These are phyloP conservation scores for Dicyrtomina minuta DNA, from an alignment of 2,888 invertebrate species.

Conservation along the genomic window DNA sequence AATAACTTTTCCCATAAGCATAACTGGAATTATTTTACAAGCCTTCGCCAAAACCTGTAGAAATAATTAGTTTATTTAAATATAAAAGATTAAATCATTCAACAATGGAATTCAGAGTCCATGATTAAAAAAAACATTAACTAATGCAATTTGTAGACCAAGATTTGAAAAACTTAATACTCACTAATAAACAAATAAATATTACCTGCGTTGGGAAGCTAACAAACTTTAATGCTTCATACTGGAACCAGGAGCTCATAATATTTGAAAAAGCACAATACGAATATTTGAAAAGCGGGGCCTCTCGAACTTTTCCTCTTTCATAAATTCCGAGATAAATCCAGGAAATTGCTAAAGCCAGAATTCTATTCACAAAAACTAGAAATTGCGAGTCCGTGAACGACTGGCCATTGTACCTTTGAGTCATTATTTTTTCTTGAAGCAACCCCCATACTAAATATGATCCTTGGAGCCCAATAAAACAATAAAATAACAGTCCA, in stretches of 20 bases:
- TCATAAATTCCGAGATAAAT: conserved; percentile 62
- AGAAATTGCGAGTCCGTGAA: conserved; percentile 96
- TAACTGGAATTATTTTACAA: conserved; percentile 96
- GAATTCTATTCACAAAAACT: conserved; percentile 89
- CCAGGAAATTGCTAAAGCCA: conserved; percentile 76
- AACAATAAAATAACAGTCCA: conserved; percentile 71
- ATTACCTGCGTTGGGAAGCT: conserved; percentile 93
- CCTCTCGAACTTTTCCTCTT: conserved; percentile 66
- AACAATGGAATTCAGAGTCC: neutral
- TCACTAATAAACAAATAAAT: no score
- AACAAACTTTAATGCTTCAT: conserved; percentile 97
- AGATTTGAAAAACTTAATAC: no score
- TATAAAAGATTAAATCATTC: neutral
- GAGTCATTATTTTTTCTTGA: conserved; percentile 98
- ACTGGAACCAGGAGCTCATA: conserved; percentile 99
- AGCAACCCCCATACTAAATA: conserved; percentile 95
- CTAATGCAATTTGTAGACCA: neutral
- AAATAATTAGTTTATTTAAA: conserved; percentile 44
- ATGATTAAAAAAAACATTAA: conserved; percentile 10
- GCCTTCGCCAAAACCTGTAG: conserved; percentile 84
- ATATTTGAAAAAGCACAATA: conserved; percentile 96
- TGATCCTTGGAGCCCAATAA: conserved; percentile 82
- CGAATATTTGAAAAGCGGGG: conserved; percentile 90
- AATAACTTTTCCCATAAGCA: conserved; percentile 95
- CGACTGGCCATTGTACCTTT: conserved; percentile 67